Evolutionary conservation across 2,113 vertebrate species (phyloP).

Genomic region (Pseudois nayaur): DNA sequence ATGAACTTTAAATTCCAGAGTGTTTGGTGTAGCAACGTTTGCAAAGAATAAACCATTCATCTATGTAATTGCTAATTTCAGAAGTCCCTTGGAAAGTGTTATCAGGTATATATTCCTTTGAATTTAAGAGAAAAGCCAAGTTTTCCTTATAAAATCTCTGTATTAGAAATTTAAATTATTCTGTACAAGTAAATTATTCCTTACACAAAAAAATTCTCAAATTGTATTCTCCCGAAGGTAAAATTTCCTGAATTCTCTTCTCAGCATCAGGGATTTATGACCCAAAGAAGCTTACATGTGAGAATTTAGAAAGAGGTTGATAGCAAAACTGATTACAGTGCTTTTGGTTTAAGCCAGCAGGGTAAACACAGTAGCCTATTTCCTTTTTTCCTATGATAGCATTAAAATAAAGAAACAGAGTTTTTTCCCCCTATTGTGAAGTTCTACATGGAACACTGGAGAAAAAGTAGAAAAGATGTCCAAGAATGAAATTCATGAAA

Average conservation of each 20-base stretch:
- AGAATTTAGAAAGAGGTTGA: background rate
- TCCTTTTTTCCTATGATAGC: background rate
- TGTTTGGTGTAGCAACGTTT: background rate
- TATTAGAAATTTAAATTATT: background rate
- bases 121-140: background rate
- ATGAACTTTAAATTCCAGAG: constrained; percentile 17
- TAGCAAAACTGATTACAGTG: background rate
- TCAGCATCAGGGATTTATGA: background rate
- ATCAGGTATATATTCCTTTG: background rate
- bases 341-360: background rate
- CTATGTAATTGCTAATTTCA: background rate
- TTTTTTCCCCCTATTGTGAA: background rate
- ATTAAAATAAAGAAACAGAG: background rate
- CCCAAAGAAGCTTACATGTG: background rate
- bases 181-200: background rate
- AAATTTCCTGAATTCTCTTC: background rate
- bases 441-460: background rate
- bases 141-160: background rate
- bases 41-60: background rate
- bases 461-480: background rate
- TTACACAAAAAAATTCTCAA: background rate
- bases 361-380: background rate
- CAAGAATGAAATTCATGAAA: background rate
- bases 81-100: background rate
- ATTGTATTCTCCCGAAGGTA: background rate